Evolutionary conservation across 2,797 vertebrate genomes (phyloP).

Genomic region (Myotis findleyi): DNA sequence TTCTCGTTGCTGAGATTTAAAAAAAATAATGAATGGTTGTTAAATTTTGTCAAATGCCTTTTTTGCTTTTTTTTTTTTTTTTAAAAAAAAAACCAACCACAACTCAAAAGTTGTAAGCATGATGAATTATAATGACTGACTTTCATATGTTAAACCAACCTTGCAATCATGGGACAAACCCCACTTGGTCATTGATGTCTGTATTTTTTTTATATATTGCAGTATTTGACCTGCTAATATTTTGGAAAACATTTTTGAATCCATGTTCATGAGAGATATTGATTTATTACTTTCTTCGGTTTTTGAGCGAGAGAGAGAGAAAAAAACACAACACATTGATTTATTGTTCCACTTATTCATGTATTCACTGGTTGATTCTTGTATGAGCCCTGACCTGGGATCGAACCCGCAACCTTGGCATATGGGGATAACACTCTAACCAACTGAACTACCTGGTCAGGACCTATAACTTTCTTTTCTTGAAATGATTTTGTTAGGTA

Average conservation of each 20-base stretch:
- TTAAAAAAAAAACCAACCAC: conserved; percentile 32
- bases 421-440: not conserved
- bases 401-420: not conserved
- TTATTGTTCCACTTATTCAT: not conserved
- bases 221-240: conserved; percentile 38
- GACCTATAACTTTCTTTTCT: not conserved
- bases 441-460: not conserved
- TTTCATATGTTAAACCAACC: conserved; percentile 60
- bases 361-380: not conserved
- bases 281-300: not conserved
- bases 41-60: conserved; percentile 57
- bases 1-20: not conserved
- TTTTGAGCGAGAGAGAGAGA: not conserved
- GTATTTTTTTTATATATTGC: conserved; percentile 24
- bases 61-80: not conserved
- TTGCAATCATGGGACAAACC: conserved; percentile 39
- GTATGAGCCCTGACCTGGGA: not conserved
- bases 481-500: conserved; percentile 48
- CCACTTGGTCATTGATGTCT: not conserved
- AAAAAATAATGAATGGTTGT: not conserved
- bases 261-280: not conserved
- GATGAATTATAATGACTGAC: conserved; percentile 42
- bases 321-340: not conserved
- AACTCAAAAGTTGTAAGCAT: conserved; percentile 15
- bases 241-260: conserved; percentile 47